Evolutionary conservation across 2,113 vertebrate species (phyloP).

Genomic region (Menura novaehollandiae): DNA sequence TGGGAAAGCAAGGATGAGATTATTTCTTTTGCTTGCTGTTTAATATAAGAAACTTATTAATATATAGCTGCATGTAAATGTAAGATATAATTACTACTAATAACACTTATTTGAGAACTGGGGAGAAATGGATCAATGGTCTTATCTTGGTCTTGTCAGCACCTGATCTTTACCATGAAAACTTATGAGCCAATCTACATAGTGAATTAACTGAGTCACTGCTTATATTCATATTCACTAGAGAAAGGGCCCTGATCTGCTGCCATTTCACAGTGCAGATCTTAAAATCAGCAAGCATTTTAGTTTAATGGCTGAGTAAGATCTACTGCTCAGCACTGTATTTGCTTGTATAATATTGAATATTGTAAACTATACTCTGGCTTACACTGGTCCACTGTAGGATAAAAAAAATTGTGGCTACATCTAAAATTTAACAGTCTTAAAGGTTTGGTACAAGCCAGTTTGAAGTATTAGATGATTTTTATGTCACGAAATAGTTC

Average conservation of each 20-base stretch:
- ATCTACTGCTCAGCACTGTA: background rate
- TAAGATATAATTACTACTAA: slow-evolving; percentile 4
- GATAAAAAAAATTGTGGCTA: background rate
- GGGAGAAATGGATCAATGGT: background rate
- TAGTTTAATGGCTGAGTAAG: slow-evolving; percentile 5
- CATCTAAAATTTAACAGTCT: background rate
- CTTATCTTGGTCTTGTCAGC: background rate
- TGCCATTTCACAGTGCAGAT: background rate
- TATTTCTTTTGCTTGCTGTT: background rate
- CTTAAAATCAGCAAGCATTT: slow-evolving; percentile 29
- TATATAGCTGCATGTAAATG: background rate
- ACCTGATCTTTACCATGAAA: slow-evolving; percentile 11
- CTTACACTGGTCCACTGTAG: background rate
- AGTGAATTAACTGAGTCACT: slow-evolving; percentile 10
- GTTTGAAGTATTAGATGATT: background rate
- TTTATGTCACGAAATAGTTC: background rate
- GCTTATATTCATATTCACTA: background rate
- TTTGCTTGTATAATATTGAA: background rate
- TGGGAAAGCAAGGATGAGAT: background rate
- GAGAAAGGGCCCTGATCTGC: background rate
- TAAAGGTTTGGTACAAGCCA: background rate
- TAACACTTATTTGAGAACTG: background rate
- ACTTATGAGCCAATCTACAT: background rate
- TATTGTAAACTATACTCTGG: background rate
- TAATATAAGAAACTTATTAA: background rate